Conservation (phyloP, 2,888 invertebrate genomes). For the Drosophila robusta region DNA sequence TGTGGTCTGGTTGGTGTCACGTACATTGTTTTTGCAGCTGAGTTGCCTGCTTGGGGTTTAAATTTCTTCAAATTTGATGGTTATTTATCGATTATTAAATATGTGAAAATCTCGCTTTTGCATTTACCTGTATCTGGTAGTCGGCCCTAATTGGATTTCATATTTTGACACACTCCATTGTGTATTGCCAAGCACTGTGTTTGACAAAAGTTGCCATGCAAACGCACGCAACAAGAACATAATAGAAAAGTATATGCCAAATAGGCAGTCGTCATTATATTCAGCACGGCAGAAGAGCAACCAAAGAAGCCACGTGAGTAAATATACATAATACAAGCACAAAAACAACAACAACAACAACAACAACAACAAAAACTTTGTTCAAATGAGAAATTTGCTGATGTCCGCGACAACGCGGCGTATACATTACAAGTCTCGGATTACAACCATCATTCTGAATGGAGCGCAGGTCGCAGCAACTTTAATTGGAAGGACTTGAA, state of each 20-base stretch:
- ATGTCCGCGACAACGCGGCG: slow-evolving; percentile 52
- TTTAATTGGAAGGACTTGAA: slow-evolving; percentile 66
- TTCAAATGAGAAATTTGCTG: slow-evolving; percentile 13
- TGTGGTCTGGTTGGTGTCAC: slow-evolving; percentile 1
- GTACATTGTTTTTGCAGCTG: neutral
- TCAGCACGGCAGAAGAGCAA: neutral
- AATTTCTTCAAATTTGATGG: neutral
- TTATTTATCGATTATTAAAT: neutral
- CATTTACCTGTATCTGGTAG: slow-evolving; percentile 4
- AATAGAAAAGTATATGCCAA: slow-evolving; percentile 22
- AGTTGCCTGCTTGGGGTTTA: neutral
- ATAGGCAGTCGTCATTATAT: slow-evolving; percentile 48
- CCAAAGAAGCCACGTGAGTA: slow-evolving; percentile 37
- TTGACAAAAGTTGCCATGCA: slow-evolving; percentile 74
- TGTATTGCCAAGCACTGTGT: slow-evolving; percentile 30
- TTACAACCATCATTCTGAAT: slow-evolving; percentile 32
- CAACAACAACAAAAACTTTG: slow-evolving; percentile 8
- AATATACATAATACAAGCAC: slow-evolving; percentile 25
- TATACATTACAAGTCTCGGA: slow-evolving; percentile 68
- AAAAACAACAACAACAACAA: slow-evolving; percentile 10
- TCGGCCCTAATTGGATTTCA: slow-evolving; percentile 65
- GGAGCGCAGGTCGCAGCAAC: slow-evolving; percentile 24
- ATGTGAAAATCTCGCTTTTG: neutral
- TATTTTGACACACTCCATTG: slow-evolving; percentile 30
- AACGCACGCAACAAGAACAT: slow-evolving; percentile 43